Evolutionary conservation across 2,113 vertebrate species (phyloP).

Genomic region (Laticauda laticaudata): DNA sequence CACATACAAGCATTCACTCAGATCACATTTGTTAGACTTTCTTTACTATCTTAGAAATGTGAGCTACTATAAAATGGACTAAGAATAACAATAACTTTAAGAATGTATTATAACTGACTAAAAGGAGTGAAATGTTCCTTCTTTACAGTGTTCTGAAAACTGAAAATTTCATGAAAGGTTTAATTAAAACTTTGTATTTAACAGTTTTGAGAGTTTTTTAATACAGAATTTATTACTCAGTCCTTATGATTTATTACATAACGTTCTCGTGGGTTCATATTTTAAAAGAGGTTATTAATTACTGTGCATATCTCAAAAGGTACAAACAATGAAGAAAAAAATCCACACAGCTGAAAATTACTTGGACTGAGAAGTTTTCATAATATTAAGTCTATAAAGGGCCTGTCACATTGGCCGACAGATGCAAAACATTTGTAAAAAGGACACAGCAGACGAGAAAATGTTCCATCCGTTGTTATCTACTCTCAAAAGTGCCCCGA

Average conservation of each 20-base stretch:
- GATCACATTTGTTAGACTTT: not conserved
- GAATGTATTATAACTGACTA: not conserved
- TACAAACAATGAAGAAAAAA: conserved; percentile 17
- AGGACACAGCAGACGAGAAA: no score
- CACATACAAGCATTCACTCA: not conserved
- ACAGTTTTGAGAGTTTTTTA: not conserved
- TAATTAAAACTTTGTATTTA: conserved; percentile 1
- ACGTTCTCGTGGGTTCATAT: not conserved
- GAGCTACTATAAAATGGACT: not conserved
- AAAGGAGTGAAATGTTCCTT: not conserved
- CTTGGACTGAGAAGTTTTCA: conserved; percentile 11
- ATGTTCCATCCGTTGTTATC: no score
- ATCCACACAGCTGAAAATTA: not conserved
- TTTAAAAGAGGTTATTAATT: conserved; percentile 18
- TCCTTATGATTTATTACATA: conserved; percentile 29
- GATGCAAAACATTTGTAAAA: no score
- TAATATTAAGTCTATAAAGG: conserved; percentile 2
- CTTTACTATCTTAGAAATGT: not conserved
- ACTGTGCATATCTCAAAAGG: not conserved
- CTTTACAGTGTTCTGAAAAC: not conserved
- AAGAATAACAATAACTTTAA: conserved; percentile 7
- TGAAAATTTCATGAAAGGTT: not conserved
- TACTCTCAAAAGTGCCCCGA: no score
- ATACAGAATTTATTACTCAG: not conserved
- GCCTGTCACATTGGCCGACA: no score